Evolutionary conservation across 2,797 vertebrate species (phyloP).

Genomic region (Silurus lanzhouensis): DNA sequence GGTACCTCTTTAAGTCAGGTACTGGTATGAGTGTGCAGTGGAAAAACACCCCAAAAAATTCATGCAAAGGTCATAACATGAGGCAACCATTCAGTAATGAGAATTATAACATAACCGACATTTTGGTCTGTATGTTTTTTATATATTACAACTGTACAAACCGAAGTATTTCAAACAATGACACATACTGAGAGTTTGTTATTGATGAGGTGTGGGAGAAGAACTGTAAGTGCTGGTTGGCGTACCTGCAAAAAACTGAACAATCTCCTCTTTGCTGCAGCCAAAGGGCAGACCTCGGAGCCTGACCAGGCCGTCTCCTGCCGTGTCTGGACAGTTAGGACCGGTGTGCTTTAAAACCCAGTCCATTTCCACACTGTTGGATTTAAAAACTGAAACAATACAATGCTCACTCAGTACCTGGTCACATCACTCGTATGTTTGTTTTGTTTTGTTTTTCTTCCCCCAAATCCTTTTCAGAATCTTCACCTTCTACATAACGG

Average conservation of each 20-base stretch:
- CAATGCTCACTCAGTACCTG: background rate
- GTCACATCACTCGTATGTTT: background rate
- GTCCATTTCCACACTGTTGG: slow-evolving; percentile 99
- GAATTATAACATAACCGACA: slow-evolving; percentile 9
- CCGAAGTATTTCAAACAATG: slow-evolving; percentile 6
- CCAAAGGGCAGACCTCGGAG: slow-evolving; percentile 97
- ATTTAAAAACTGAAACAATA: slow-evolving; percentile 91
- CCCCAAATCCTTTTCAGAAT: background rate
- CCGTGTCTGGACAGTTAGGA: slow-evolving; percentile 96
- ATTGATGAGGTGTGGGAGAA: slow-evolving; percentile 44
- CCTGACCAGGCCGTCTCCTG: slow-evolving; percentile 95
- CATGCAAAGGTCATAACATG: slow-evolving; percentile 14
- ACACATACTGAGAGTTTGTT: slow-evolving; percentile 13
- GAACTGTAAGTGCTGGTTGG: slow-evolving; percentile 37
- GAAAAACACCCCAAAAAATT: slow-evolving; percentile 10
- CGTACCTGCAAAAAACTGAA: slow-evolving; percentile 99
- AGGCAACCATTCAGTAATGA: slow-evolving; percentile 5
- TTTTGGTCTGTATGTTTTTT: background rate
- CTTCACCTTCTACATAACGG: slow-evolving; percentile 97
- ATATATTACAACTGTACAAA: background rate
- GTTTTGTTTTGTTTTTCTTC: no score
- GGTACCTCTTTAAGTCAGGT: background rate
- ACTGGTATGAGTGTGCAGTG: slow-evolving; percentile 7
- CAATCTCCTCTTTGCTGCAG: slow-evolving; percentile 99
- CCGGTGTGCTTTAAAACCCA: slow-evolving; percentile 99